Evolutionary conservation across 2,113 vertebrate genomes (phyloP).

Genomic region (Hypocryptadius cinnamomeus): DNA sequence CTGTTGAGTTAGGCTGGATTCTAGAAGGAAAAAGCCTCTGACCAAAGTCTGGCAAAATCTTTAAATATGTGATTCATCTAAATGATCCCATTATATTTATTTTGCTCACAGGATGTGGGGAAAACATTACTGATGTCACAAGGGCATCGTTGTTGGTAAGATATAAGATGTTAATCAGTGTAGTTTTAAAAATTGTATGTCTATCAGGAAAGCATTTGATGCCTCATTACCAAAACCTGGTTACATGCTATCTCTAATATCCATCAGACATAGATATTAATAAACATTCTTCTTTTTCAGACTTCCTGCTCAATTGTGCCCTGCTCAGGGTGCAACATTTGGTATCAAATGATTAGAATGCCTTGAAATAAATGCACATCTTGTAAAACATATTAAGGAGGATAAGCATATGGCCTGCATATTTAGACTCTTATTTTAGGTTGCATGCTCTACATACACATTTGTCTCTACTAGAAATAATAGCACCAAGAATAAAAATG

Average conservation of each 20-base stretch:
- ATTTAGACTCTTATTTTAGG: not conserved
- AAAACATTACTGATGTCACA: not conserved
- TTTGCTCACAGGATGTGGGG: not conserved
- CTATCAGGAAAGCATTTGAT: not conserved
- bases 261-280: not conserved
- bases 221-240: not conserved
- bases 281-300: not conserved
- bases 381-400: not conserved
- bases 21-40: not conserved
- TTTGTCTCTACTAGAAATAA: not conserved
- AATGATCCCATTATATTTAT: not conserved
- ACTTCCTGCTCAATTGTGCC: not conserved
- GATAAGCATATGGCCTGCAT: not conserved
- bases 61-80: not conserved
- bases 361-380: not conserved
- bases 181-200: not conserved
- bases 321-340: not conserved
- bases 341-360: not conserved
- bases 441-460: not conserved
- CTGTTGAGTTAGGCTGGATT: not conserved
- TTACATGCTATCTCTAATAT: not conserved
- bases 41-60: not conserved
- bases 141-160: not conserved
- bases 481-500: not conserved
- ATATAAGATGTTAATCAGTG: not conserved